Percentiles rank a stretch among this genome's conserved stretches.
phyloP scores from a whole-genome alignment of 2,113 vertebrate genomes.

The Mellivora capensis region DNA sequence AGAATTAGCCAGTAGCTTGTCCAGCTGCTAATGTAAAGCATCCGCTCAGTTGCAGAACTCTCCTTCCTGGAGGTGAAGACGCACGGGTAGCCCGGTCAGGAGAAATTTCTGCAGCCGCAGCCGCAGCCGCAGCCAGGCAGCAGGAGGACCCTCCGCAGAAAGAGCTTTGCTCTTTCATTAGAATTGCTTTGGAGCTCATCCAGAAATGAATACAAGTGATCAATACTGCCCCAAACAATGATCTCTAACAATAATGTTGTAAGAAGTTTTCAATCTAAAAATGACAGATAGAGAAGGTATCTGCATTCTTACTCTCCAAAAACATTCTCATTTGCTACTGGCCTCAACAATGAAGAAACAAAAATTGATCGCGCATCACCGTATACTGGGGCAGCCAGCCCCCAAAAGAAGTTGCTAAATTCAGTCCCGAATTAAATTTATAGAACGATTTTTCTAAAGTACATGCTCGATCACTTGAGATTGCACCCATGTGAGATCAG shows the following conservation, averaged over 20 bases:
- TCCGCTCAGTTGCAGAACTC: neutral
- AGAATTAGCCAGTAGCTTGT: neutral
- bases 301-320: neutral
- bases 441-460: neutral
- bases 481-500: neutral
- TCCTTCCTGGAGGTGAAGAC: neutral
- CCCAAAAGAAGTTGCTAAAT: neutral
- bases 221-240: neutral
- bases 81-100: accelerated
- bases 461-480: neutral
- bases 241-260: neutral
- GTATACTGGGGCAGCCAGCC: neutral
- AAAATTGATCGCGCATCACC: neutral
- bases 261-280: slow-evolving; percentile 13
- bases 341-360: neutral
- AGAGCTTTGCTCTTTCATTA: neutral
- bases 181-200: neutral
- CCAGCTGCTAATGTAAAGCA: neutral
- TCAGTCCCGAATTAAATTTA: neutral
- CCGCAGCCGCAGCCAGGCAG: neutral
- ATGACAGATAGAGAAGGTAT: neutral
- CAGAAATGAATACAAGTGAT: neutral
- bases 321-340: neutral
- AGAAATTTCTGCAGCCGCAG: neutral
- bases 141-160: neutral